Conservation (phyloP, 1,140 invertebrate species). For the Zaprionus kolodkinae region DNA sequence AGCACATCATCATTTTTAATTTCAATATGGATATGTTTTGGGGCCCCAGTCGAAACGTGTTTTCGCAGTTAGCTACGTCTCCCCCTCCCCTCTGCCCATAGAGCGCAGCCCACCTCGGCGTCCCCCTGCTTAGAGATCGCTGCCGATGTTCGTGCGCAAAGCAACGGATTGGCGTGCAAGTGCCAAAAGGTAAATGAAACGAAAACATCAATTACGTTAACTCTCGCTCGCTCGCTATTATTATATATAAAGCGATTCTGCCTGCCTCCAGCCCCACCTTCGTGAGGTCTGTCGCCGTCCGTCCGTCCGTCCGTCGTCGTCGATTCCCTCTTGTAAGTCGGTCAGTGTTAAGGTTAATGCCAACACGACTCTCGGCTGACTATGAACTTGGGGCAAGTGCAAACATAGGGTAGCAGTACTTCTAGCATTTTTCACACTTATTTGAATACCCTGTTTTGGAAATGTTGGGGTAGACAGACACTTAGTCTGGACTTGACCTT, state of each 20-base stretch:
- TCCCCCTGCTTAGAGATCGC: neutral
- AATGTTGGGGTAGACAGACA: too few species aligned
- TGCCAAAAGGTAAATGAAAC: slow-evolving; percentile 54
- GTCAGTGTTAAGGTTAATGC: slow-evolving; percentile 47
- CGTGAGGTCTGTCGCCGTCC: slow-evolving; percentile 1
- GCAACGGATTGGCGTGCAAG: slow-evolving; percentile 60
- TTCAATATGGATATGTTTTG: slow-evolving; percentile 21
- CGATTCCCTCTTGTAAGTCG: slow-evolving; percentile 16
- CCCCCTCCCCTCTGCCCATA: slow-evolving; percentile 3
- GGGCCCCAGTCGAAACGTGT: slow-evolving; percentile 48
- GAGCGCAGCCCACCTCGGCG: too few species aligned
- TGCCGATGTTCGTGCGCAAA: slow-evolving; percentile 8
- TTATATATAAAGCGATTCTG: neutral
- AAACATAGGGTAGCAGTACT: neutral
- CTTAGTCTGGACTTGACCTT: neutral
- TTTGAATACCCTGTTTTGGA: neutral
- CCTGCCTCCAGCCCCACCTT: neutral
- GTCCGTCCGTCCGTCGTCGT: neutral
- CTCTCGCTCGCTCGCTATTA: neutral
- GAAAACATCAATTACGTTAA: slow-evolving; percentile 44
- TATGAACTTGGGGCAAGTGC: slow-evolving; percentile 35
- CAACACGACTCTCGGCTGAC: slow-evolving; percentile 38
- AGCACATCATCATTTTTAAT: slow-evolving; percentile 24
- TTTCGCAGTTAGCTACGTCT: slow-evolving; percentile 29
- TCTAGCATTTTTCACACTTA: neutral